Evolutionary conservation across 2,888 invertebrate species (phyloP), one percentile per base, ranked within the genome.

Genomic region (Atethmia centrago): DNA sequence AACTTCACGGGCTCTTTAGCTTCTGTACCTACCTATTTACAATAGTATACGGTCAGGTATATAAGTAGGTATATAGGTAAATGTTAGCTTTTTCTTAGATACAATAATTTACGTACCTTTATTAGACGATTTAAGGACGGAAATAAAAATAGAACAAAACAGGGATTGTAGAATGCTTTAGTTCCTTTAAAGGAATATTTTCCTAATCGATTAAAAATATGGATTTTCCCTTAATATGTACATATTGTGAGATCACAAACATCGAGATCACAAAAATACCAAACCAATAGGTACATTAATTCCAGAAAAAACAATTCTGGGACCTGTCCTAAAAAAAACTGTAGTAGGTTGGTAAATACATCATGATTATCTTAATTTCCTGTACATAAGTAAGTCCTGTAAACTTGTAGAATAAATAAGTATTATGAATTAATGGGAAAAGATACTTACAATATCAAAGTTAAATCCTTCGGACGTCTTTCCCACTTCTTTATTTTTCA

Each of bases 401-500:
- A 69, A 31, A 42, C 10, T 21, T 14, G 3, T 14, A 28, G 3
- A 40, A 49, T 25, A 28, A 31, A 25, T 12, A 25, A 16, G 25
- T n/a, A 40, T 8, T 42, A 28, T 10, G 5, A 31, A 47, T n/a
- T 0, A 25, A 58, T n/a, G 47, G 4, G 9, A 19, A 63, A 61
- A 16, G 3, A 12, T 82, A 85, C 85, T 85, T 66, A 85, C 85
- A 73, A 79, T 74, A 73, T 78, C 64, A 77, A 77, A 71, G 62
- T 25, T 65, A 84, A 78, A 80, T 82, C 82, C 86, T 61, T 68
- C 56, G n/a, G 40, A 49, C 53, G 59, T 55, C 49, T 61, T 71
- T 65, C 9, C 12, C 84, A 77, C 86, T 79, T 65, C 53, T 56
- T 19, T 47, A n/a, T 61, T 64, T 75, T 51, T 78, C 85, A 86